Conservation (phyloP, 2,888 invertebrate genomes). For the Brachyopa scutellaris region DNA sequence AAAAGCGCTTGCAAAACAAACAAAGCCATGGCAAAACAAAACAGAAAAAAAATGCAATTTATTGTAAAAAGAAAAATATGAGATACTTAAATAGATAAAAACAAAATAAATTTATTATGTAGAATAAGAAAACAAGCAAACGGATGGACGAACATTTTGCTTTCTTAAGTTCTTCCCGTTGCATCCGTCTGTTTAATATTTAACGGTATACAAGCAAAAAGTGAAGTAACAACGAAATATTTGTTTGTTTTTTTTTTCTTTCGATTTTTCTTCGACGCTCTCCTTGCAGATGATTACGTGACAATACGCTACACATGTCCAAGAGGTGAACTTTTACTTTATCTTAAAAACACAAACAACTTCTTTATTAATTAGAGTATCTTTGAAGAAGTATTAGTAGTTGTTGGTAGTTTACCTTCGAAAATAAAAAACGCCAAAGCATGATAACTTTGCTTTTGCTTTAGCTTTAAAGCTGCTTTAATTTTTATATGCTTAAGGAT, state of each 20-base stretch:
- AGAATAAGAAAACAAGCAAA: conserved; percentile 22
- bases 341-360: not conserved
- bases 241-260: conserved; percentile 38
- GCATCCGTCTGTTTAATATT: conserved; percentile 37
- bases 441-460: conserved; percentile 27
- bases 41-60: conserved; percentile 42
- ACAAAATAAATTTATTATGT: no score
- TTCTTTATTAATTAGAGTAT: conserved; percentile 16
- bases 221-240: conserved; percentile 42
- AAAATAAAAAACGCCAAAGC: conserved; percentile 12
- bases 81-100: no score
- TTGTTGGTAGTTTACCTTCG: conserved; percentile 35
- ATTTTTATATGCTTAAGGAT: conserved; percentile 10
- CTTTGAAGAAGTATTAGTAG: conserved; percentile 37
- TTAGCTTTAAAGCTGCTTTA: not conserved
- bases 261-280: conserved; percentile 75
- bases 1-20: conserved; percentile 47
- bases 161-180: conserved; percentile 18
- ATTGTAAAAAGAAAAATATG: conserved; percentile 26
- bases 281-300: conserved; percentile 94
- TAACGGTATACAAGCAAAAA: no score
- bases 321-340: conserved; percentile 86
- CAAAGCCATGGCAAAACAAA: not conserved
- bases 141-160: conserved; percentile 26
- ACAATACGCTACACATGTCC: conserved; percentile 95